phyloP scores from a whole-genome alignment of 2,113 vertebrate species.

The Raja brachyura region DNA sequence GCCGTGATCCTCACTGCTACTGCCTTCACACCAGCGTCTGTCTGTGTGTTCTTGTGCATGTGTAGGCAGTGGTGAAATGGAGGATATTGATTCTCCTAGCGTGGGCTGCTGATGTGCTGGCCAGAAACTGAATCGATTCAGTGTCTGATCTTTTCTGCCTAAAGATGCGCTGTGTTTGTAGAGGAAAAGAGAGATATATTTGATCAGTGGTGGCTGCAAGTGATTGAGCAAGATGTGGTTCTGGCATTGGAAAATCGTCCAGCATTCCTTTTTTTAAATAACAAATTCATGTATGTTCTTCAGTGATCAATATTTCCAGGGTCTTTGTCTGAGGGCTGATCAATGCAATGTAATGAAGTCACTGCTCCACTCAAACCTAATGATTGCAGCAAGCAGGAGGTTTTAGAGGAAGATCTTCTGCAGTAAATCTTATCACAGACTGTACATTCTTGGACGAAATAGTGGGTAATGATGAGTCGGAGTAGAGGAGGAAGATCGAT shows the following conservation, averaged over 20 bases:
- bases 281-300: no score
- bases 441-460: not conserved
- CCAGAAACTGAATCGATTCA: not conserved
- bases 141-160: not conserved
- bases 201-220: not conserved
- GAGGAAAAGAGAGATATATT: slow-evolving; percentile 1
- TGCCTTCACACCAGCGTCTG: not conserved
- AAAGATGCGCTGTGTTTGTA: not conserved
- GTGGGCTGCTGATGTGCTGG: not conserved
- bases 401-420: slow-evolving; percentile 46
- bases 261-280: slow-evolving; percentile 39
- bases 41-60: not conserved
- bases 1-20: not conserved
- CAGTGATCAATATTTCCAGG: slow-evolving; percentile 62
- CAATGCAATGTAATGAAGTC: slow-evolving; percentile 73
- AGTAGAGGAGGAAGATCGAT: no score
- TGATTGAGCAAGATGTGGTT: not conserved
- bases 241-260: slow-evolving; percentile 42
- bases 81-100: no score
- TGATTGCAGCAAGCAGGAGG: slow-evolving; percentile 48
- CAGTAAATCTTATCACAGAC: slow-evolving; percentile 51
- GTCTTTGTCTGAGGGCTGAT: slow-evolving; percentile 69
- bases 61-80: not conserved
- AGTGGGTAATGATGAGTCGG: no score
- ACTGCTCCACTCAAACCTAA: slow-evolving; percentile 55